These are phyloP conservation scores for Scleropages formosus DNA, from an alignment of 2,797 vertebrate genomes.

Conservation along the genomic window DNA sequence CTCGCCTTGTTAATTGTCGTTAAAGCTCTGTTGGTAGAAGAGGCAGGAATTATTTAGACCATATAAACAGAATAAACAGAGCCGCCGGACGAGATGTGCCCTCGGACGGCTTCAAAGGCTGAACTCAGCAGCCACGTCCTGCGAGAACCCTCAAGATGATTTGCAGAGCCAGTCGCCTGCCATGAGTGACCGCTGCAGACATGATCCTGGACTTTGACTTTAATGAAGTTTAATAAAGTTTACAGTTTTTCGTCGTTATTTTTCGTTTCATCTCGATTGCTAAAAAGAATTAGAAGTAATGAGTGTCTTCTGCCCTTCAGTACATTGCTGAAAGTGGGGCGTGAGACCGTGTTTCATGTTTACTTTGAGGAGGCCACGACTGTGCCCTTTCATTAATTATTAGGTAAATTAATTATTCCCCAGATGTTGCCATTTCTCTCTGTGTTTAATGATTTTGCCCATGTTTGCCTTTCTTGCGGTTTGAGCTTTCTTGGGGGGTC, in stretches of 20 bases:
- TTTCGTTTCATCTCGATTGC: slow-evolving; percentile 72
- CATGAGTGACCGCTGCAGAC: slow-evolving; percentile 69
- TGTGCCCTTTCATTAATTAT: slow-evolving; percentile 63
- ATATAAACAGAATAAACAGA: slow-evolving; percentile 71
- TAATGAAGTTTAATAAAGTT: slow-evolving; percentile 80
- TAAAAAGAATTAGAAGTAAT: slow-evolving; percentile 74
- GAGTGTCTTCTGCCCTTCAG: slow-evolving; percentile 67
- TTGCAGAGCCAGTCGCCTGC: slow-evolving; percentile 56
- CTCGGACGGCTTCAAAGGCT: slow-evolving; percentile 74
- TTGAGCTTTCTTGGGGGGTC: slow-evolving; percentile 36
- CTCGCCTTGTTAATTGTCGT: slow-evolving; percentile 71
- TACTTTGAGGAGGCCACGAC: slow-evolving; percentile 63
- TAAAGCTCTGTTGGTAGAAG: slow-evolving; percentile 72
- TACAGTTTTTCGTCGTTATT: slow-evolving; percentile 62
- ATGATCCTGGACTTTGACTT: slow-evolving; percentile 68
- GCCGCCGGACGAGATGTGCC: slow-evolving; percentile 60
- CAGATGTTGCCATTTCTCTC: slow-evolving; percentile 39
- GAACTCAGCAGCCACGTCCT: slow-evolving; percentile 71
- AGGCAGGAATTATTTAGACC: slow-evolving; percentile 70
- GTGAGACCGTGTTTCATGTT: slow-evolving; percentile 59
- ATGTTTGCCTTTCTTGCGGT: slow-evolving; percentile 43
- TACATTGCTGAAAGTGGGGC: slow-evolving; percentile 55
- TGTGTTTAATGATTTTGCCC: slow-evolving; percentile 41
- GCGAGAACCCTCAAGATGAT: slow-evolving; percentile 67
- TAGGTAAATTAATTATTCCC: slow-evolving; percentile 64